Base-by-base conservation (phyloP, 2,797 vertebrate species). In the Phrynocephalus forsythii region DNA sequence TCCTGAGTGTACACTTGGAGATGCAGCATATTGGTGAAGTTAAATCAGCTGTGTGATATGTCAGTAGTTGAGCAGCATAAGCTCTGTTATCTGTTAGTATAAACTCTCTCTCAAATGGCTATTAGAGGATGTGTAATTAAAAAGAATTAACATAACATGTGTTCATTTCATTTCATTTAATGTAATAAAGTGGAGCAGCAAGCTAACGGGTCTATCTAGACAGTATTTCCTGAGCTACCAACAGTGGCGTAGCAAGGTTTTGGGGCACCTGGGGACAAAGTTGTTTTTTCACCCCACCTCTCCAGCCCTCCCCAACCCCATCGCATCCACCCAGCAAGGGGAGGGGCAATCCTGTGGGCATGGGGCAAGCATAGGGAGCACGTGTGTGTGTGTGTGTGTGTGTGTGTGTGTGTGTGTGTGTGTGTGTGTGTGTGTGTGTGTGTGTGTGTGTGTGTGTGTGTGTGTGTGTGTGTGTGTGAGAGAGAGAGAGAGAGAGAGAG, bases 51-150 rank as follows among this genome's bases (percentile, higher is more conserved):
- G 38, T 16, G 56, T 38, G 67, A n/a, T 24, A 22, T 20, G 52
- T 44, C 24, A 72, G 68, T 30, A n/a, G 16, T 13, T 50, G 73
- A 84, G 87, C 56, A 67, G 56, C 67, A 73, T 79, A 67, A 22
- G 56, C 30, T 79, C 33, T 33, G 38, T 79, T 67, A 66, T 63
- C 60, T 63, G 20, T 56, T 63, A 63, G 60, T 63, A 63, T 63
- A 18, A 63, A 20, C 60, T 20, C 60, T 63, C 15, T 63, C 56
- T 84, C 28, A 75, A 88, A 80, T 84, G 30, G 72, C 79, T 88
- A 67, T 66, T 79, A 88, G 84, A 67, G 77, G 77, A 88, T 75
- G 80, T 85, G 44, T 73, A 88, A 80, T 88, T 88, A 52, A 80
- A 67, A 1, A 18, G n/a, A 80, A 80, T 75, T 66, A 66, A 52